Conservation (phyloP, 2,888 invertebrate species). For the Polydesmus complanatus region DNA sequence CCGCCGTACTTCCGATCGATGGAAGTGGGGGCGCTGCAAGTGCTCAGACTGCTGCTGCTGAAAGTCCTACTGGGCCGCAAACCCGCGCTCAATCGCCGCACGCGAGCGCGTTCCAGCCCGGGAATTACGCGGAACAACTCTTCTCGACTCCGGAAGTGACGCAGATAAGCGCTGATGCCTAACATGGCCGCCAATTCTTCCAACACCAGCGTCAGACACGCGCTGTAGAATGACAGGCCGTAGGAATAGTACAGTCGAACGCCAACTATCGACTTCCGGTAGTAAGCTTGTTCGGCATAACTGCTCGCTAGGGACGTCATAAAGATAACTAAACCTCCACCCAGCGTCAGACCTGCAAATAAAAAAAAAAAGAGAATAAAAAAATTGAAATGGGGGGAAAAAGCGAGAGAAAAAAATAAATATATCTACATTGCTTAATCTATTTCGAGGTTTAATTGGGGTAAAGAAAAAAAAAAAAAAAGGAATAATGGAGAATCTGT, state of each 20-base stretch:
- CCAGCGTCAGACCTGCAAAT: conserved; percentile 10
- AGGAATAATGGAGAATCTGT: neutral
- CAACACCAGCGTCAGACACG: conserved; percentile 3
- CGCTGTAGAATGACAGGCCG: conserved; percentile 10
- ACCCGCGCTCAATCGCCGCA: neutral
- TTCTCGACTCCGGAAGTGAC: conserved; percentile 10
- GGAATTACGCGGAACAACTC: conserved; percentile 11
- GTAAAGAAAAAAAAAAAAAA: neutral
- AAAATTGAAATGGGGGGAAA: neutral
- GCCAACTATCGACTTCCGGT: conserved; percentile 10
- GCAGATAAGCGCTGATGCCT: conserved; percentile 8
- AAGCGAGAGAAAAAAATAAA: neutral
- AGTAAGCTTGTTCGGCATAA: conserved; percentile 9
- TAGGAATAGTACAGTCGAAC: conserved; percentile 9
- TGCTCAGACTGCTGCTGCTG: neutral
- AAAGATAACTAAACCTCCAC: conserved; percentile 13
- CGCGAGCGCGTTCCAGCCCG: conserved; percentile 4
- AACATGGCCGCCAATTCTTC: conserved; percentile 10
- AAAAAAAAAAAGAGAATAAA: neutral
- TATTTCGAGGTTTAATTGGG: no score
- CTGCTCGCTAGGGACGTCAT: conserved; percentile 8
- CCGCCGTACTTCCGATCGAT: neutral
- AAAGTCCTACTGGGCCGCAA: neutral
- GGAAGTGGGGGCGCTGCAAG: neutral
- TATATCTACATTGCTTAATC: neutral